Base-by-base conservation (phyloP, 2,797 vertebrate species). In the Pipistrellus pygmaeus region DNA sequence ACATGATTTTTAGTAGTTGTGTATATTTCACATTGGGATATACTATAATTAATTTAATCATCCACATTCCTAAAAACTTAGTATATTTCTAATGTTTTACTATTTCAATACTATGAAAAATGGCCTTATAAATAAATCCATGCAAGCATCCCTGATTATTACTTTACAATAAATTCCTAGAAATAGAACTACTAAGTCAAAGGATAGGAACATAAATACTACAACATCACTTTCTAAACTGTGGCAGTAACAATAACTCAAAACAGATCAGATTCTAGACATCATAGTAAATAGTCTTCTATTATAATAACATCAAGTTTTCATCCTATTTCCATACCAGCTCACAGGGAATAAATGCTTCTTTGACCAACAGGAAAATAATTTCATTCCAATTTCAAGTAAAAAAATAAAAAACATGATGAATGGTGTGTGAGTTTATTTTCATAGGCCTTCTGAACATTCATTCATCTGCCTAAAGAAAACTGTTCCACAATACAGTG, bases 341-440 rank as follows among this genome's bases (percentile, higher is more conserved):
- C 8, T 75, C 51, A 93, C 3, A 51, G 21, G 18, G 23, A 91
- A 66, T 81, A 77, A 89, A 89, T 94, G 64, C 9, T 84, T 85
- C 69, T 90, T 89, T 91, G 10, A 53, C 41, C 38, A 91, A 89
- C 6, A 95, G 64, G 38, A 93, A 92, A 91, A 94, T 83, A 48
- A 85, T 93, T 69, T 92, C 60, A 75, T 83, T 86, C 23, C 82
- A 78, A 6, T 55, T 66, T 90, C 41, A 86, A 90, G 91, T 84
- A 32, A 93, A 96, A 93, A 93, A 95, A 32, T 14, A 8, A 83
- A 84, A 90, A 64, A 68, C 32, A 76, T 6, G n/a, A 85, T 94
- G 66, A 69, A 35, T 66, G 53, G 41, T 7, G 32, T 44, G 95
- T 97, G 94, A 97, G 91, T 90, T 96, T 96, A 97, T 94, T 96